Base-by-base conservation (phyloP, 2,797 vertebrate species). In the Nasua narica region DNA sequence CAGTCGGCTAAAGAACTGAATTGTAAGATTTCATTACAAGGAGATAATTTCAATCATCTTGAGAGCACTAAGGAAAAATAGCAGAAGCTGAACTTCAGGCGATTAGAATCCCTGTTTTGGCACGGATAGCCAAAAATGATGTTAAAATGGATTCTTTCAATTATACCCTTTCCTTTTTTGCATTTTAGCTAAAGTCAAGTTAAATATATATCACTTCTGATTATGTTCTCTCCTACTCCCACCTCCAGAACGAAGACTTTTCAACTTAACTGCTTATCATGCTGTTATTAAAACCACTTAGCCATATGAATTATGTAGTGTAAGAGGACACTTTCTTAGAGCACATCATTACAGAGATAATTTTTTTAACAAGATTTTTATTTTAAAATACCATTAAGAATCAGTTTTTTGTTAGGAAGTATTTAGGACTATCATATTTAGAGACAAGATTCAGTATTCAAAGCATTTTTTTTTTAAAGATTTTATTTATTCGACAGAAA, bases 151-250 rank as follows among this genome's bases (percentile, higher is more conserved):
- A 1, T 43, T 91, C 43, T 94, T 82, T 37, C 29, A 1, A 14
- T 85, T 56, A 8, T 19, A 70, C 52, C 78, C 32, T 96, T 40
- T 74, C 23, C 54, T 86, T 16, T 76, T 81, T 87, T 86, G 62
- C 48, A 56, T 91, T 87, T 97, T 90, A 37, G 19, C 90, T 87
- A 32, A 96, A 84, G 74, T 92, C 85, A 85, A 37, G 13, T 87
- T 89, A 87, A 67, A 76, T 62, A 25, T 48, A 5, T 32, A 32
- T 43, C 4, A 8, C 25, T 29, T 96, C 43, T 74, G 29, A 25
- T 83, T 56, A 46, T 56, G 15, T 83, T 35, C 23, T 56, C 2
- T 25, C 29, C 69, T 21, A 25, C 21, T 37, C 15, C 27, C 6
- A 16, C 13, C 43, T 3, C 16, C 78, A 18, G 5, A 84, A 40